Evolutionary conservation across 2,113 vertebrate genomes (phyloP).

Genomic region (Desmodus rotundus): DNA sequence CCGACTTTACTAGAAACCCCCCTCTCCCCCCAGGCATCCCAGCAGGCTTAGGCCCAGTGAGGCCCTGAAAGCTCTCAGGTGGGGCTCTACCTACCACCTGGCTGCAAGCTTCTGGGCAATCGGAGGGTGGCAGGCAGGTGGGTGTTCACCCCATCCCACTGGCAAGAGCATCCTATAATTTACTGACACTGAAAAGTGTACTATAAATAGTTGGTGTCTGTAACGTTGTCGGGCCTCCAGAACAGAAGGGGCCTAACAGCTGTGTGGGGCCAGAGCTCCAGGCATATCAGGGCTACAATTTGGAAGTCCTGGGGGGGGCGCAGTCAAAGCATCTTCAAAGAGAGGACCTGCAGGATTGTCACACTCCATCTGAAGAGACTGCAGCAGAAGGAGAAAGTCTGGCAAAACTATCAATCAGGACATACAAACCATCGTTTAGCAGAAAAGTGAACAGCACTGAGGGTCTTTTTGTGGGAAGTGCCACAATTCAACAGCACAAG

Average conservation of each 20-base stretch:
- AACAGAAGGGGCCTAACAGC: constrained; percentile 59
- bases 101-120: neutral
- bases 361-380: constrained; percentile 6
- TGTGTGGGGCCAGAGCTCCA: constrained; percentile 39
- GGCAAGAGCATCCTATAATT: constrained; percentile 60
- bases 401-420: constrained; percentile 3
- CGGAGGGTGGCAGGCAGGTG: neutral
- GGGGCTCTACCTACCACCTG: constrained; percentile 50
- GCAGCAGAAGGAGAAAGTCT: constrained; percentile 3
- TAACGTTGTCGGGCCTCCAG: constrained; percentile 49
- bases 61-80: neutral
- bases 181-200: constrained; percentile 63
- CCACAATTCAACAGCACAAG: neutral
- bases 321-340: constrained; percentile 53
- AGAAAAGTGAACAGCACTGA: neutral
- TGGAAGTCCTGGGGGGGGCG: constrained; percentile 44
- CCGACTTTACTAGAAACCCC: neutral
- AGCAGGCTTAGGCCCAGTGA: neutral
- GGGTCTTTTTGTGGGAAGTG: neutral
- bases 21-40: rapidly evolving
- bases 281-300: constrained; percentile 41
- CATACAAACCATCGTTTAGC: neutral
- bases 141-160: constrained; percentile 14
- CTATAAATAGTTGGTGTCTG: constrained; percentile 71
- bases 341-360: constrained; percentile 13